A percentile compares a stretch with the other conserved stretches of the same genome.
phyloP scores from a whole-genome alignment of 1,140 invertebrate species.

The Aphaenogaster rudis region DNA sequence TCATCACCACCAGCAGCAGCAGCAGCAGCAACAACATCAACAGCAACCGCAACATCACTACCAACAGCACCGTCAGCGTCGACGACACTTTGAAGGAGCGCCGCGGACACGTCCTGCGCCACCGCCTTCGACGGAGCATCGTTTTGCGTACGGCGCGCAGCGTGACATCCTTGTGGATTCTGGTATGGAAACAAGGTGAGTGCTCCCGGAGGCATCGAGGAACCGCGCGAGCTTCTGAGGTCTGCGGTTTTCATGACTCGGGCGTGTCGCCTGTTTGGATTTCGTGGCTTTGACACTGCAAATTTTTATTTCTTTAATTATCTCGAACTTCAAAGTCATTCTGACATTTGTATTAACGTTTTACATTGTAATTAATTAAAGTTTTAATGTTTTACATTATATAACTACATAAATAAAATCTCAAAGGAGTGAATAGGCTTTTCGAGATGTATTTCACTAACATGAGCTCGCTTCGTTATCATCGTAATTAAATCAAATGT shows the following conservation, averaged over 20 bases:
- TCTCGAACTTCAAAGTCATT: neutral
- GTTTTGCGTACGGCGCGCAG: slow-evolving; percentile 63
- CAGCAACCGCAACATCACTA: slow-evolving; percentile 45
- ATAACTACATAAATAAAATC: neutral
- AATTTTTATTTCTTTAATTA: neutral
- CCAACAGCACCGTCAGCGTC: slow-evolving; percentile 46
- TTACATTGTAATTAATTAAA: neutral
- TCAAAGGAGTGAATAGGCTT: neutral
- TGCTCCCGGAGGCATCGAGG: neutral
- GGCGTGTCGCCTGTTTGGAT: slow-evolving; percentile 13
- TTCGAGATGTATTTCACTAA: neutral
- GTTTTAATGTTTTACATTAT: too few relatives aligned
- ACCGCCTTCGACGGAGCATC: slow-evolving; percentile 45
- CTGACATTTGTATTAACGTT: neutral
- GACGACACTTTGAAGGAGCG: slow-evolving; percentile 47
- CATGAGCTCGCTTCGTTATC: neutral
- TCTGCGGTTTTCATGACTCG: slow-evolving; percentile 18
- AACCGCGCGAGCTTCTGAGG: neutral
- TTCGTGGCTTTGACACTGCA: neutral
- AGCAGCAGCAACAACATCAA: slow-evolving; percentile 62
- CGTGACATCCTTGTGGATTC: slow-evolving; percentile 70
- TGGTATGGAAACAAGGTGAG: slow-evolving; percentile 86
- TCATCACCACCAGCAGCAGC: slow-evolving; percentile 66
- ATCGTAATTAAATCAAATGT: neutral
- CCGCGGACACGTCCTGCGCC: slow-evolving; percentile 56